These are phyloP conservation scores for Lepidocyrtinus sp. DNA, from an alignment of 2,888 invertebrate species.

Conservation along the genomic window DNA sequence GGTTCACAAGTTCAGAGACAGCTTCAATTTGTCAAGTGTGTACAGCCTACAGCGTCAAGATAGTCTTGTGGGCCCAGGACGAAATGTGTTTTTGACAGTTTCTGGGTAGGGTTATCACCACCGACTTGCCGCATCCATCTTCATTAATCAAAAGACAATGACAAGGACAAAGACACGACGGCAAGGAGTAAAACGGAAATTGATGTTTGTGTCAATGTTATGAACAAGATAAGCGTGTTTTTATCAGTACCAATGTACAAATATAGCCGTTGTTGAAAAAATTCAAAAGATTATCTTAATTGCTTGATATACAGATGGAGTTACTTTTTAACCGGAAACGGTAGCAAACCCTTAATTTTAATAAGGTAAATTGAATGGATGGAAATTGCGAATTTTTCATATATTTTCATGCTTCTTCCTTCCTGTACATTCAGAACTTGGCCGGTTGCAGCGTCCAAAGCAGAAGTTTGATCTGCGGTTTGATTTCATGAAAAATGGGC, in stretches of 20 bases:
- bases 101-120: background rate
- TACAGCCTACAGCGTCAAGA: background rate
- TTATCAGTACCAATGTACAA: background rate
- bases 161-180: background rate
- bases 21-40: background rate
- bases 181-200: background rate
- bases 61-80: too few relatives aligned
- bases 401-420: background rate
- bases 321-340: background rate
- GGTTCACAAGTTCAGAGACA: constrained; percentile 3
- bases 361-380: background rate
- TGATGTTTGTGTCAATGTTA: background rate
- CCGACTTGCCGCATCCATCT: background rate
- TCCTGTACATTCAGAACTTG: too few relatives aligned
- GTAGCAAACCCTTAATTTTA: background rate
- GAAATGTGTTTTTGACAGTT: background rate
- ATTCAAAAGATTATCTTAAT: background rate
- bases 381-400: too few relatives aligned
- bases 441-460: too few relatives aligned
- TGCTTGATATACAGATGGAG: background rate
- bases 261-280: background rate
- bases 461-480: background rate
- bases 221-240: background rate
- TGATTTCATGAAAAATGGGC: background rate
- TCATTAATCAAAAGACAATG: constrained; percentile 10